phyloP scores from a whole-genome alignment of 2,113 vertebrate species.

The Merops nubicus region DNA sequence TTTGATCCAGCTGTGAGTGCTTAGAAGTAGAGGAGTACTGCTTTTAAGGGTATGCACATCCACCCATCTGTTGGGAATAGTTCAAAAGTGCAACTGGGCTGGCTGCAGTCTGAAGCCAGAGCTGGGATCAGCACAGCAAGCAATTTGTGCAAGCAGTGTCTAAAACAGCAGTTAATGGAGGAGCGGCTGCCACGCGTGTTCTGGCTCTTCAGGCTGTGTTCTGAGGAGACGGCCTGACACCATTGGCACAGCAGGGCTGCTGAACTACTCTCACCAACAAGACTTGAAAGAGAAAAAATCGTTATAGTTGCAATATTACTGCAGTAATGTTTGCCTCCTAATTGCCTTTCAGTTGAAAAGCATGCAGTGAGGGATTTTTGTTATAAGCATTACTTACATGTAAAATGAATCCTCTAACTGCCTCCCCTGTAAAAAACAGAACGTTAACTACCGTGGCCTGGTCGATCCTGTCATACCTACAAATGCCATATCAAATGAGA shows the following conservation, averaged over 20 bases:
- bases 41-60: background rate
- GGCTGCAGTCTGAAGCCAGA: conserved; percentile 20
- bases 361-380: background rate
- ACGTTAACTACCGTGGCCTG: conserved; percentile 17
- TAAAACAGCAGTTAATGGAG: background rate
- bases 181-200: background rate
- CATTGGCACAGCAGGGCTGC: conserved; percentile 28
- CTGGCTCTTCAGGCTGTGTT: conserved; percentile 4
- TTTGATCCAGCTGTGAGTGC: background rate
- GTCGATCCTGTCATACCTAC: background rate
- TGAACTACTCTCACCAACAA: conserved; percentile 33
- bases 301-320: conserved; percentile 32
- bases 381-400: background rate
- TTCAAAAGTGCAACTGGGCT: conserved; percentile 2
- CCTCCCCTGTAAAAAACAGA: background rate
- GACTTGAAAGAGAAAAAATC: conserved; percentile 37
- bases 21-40: conserved; percentile 28
- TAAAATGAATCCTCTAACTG: conserved; percentile 21
- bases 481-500: background rate
- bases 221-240: conserved; percentile 17
- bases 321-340: conserved; percentile 28
- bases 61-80: conserved; percentile 35
- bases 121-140: background rate
- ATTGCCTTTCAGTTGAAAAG: conserved; percentile 25
- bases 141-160: background rate